Evolutionary conservation across 2,888 invertebrate species (phyloP).

Genomic region (Meta bourneti): DNA sequence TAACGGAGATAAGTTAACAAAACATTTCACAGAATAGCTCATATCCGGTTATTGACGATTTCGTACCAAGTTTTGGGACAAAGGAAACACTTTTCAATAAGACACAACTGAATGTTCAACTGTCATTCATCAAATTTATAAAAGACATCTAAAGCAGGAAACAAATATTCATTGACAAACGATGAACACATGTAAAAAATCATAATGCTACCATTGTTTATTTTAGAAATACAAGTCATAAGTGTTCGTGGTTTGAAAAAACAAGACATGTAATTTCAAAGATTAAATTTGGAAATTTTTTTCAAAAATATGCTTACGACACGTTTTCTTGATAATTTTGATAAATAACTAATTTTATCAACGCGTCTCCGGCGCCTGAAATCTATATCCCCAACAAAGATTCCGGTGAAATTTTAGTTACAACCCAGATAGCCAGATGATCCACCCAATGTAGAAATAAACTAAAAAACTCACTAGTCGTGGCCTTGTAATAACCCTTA

Average conservation of each 20-base stretch:
- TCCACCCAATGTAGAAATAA: slow-evolving; percentile 57
- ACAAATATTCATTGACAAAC: not conserved
- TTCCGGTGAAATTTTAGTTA: slow-evolving; percentile 62
- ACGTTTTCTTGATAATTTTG: slow-evolving; percentile 14
- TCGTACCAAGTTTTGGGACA: too few species aligned
- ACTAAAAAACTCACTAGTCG: slow-evolving; percentile 12
- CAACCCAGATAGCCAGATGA: slow-evolving; percentile 50
- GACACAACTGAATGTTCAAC: too few species aligned
- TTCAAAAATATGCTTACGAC: slow-evolving; percentile 31
- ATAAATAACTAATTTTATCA: slow-evolving; percentile 27
- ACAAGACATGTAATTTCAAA: not conserved
- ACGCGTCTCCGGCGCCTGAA: slow-evolving; percentile 32
- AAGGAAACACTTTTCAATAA: too few species aligned
- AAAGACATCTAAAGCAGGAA: not conserved
- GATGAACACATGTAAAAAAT: not conserved
- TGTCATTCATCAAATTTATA: too few species aligned
- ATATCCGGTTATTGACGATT: too few species aligned
- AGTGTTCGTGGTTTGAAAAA: not conserved
- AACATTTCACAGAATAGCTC: too few species aligned
- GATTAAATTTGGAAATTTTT: not conserved
- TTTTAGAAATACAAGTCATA: slow-evolving; percentile 3
- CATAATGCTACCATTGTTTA: slow-evolving; percentile 43
- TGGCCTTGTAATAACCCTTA: slow-evolving; percentile 5
- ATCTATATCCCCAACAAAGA: slow-evolving; percentile 55
- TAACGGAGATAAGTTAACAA: too few species aligned